These are phyloP conservation scores for Tetraodon nigroviridis DNA, from an alignment of 2,113 vertebrate species.

Conservation along the genomic window DNA sequence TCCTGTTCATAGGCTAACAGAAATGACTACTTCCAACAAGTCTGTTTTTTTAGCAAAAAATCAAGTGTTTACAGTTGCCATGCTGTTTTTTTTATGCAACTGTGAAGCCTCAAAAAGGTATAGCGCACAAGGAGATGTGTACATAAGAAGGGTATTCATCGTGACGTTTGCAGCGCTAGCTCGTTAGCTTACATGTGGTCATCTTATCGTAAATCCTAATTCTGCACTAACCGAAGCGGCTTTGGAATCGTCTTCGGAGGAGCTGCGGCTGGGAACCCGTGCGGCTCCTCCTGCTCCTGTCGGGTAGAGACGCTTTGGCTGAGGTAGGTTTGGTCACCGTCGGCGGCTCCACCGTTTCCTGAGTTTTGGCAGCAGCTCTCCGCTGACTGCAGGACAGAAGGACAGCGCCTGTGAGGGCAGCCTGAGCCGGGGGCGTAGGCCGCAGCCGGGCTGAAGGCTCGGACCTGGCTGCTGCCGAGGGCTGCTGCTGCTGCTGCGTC, in stretches of 20 bases:
- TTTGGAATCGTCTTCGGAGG: slow-evolving; percentile 79
- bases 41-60: too few species aligned
- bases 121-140: too few species aligned
- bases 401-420: neutral
- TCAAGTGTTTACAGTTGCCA: too few species aligned
- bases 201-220: neutral
- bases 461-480: slow-evolving; percentile 67
- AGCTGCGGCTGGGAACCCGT: slow-evolving; percentile 64
- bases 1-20: too few species aligned
- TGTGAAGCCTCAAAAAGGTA: too few species aligned
- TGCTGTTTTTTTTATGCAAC: too few species aligned
- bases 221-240: slow-evolving; percentile 56
- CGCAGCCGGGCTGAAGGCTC: too few species aligned
- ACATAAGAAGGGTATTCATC: too few species aligned
- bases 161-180: too few species aligned
- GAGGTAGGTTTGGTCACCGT: slow-evolving; percentile 85
- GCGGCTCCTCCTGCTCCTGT: slow-evolving; percentile 57
- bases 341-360: slow-evolving; percentile 72
- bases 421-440: too few species aligned
- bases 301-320: slow-evolving; percentile 74
- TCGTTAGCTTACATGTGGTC: neutral
- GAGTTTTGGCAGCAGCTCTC: slow-evolving; percentile 81
- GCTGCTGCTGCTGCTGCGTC: slow-evolving; percentile 61
- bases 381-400: slow-evolving; percentile 56
- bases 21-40: too few species aligned